Evolutionary conservation across 2,888 invertebrate genomes (phyloP).

Genomic region (Epsilonema sp.): DNA sequence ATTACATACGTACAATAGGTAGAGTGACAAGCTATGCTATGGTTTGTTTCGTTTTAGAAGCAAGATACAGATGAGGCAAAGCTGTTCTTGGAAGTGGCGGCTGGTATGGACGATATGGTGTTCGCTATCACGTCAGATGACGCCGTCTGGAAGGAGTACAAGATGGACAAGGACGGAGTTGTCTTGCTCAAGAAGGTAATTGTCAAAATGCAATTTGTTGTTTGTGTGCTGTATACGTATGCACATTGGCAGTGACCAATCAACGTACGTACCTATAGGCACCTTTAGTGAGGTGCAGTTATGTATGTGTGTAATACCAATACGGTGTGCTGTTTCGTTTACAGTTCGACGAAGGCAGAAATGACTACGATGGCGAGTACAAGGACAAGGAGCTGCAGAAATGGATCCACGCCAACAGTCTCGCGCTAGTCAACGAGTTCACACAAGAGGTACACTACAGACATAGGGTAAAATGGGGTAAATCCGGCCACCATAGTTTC

Average conservation of each 20-base stretch:
- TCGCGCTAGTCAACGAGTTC: constrained; percentile 14
- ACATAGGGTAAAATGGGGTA: no score
- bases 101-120: constrained; percentile 55
- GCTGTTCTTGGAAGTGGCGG: constrained; percentile 55
- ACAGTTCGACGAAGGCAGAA: constrained; percentile 20
- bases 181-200: not conserved
- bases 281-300: not conserved
- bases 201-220: not conserved
- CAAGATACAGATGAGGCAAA: constrained; percentile 54
- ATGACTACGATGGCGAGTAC: constrained; percentile 17
- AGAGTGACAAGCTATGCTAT: no score
- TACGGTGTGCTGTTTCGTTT: not conserved
- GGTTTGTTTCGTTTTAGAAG: constrained; percentile 40
- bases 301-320: not conserved
- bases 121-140: constrained; percentile 63
- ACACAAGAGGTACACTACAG: constrained; percentile 51
- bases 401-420: constrained; percentile 7
- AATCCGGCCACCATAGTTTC: no score
- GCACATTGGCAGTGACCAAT: no score
- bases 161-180: not conserved
- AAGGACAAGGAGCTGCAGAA: constrained; percentile 3
- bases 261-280: no score
- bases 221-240: not conserved
- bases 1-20: no score
- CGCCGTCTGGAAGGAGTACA: constrained; percentile 48